These are phyloP conservation scores for Myotis pilosus DNA, from an alignment of 2,797 vertebrate species.

Conservation along the genomic window DNA sequence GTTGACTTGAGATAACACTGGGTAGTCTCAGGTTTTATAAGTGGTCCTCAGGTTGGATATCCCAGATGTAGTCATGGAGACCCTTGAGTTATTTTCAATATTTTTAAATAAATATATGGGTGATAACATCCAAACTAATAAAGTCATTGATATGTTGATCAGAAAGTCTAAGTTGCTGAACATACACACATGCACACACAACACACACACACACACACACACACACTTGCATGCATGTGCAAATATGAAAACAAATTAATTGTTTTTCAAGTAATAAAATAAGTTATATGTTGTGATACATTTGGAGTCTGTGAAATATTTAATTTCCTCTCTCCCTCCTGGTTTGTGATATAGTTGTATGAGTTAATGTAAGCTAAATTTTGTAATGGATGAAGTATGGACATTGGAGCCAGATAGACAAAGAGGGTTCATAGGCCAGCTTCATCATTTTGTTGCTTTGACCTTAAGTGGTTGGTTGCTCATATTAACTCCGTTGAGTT, in stretches of 20 bases:
- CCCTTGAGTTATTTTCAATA: neutral
- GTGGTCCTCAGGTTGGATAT: neutral
- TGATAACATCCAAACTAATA: neutral
- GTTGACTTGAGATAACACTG: neutral
- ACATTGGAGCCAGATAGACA: neutral
- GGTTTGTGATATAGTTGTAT: neutral
- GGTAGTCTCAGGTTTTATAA: neutral
- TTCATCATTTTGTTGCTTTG: neutral
- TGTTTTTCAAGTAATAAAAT: constrained; percentile 20
- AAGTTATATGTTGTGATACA: neutral
- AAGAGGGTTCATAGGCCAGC: neutral
- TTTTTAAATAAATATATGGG: neutral
- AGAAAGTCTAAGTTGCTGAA: neutral
- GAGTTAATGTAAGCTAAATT: neutral
- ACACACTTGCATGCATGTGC: no score
- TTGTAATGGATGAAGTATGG: neutral
- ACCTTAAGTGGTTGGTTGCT: neutral
- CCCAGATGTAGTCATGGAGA: neutral
- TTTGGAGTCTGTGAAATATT: neutral
- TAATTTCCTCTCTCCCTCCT: neutral
- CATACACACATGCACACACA: neutral
- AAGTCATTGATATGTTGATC: neutral
- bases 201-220: neutral
- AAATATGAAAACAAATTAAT: neutral
- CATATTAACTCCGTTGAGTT: neutral